Conservation (phyloP, 2,797 vertebrate species). For the Chaunax sp. region DNA sequence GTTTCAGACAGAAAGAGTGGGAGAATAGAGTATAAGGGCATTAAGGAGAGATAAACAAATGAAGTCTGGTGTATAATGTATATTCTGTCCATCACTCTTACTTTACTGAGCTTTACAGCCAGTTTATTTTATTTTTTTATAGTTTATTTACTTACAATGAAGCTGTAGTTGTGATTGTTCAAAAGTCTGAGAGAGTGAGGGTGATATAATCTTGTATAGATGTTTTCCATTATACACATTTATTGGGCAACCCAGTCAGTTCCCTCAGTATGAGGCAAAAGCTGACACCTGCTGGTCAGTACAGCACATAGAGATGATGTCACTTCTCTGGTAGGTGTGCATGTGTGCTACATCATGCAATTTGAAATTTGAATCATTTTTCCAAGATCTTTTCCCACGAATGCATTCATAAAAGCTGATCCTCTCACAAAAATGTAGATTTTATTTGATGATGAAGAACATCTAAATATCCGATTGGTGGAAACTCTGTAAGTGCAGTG, state of each 20-base stretch:
- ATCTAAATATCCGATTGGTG: no score
- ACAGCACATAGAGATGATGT: not conserved
- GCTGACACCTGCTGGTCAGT: slow-evolving; percentile 29
- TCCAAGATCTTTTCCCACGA: not conserved
- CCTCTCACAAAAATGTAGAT: not conserved
- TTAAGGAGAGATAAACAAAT: not conserved
- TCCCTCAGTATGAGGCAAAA: slow-evolving; percentile 5
- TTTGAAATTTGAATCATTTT: not conserved
- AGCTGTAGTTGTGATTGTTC: not conserved
- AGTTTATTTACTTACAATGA: slow-evolving; percentile 5
- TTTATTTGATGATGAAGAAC: not conserved
- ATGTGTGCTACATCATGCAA: no score
- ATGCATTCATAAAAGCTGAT: not conserved
- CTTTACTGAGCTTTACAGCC: slow-evolving; percentile 7
- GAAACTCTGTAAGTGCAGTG: not conserved
- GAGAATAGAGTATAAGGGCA: no score
- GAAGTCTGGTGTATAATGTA: not conserved
- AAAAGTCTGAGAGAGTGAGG: not conserved
- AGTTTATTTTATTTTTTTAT: slow-evolving; percentile 15
- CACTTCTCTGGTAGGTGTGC: not conserved
- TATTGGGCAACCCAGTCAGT: not conserved
- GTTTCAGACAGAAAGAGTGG: not conserved
- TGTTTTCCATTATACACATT: not conserved
- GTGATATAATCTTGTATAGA: not conserved
- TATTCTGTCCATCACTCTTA: not conserved